Base-by-base conservation (phyloP, 1,140 invertebrate genomes). In the Kradibia gibbosae region DNA sequence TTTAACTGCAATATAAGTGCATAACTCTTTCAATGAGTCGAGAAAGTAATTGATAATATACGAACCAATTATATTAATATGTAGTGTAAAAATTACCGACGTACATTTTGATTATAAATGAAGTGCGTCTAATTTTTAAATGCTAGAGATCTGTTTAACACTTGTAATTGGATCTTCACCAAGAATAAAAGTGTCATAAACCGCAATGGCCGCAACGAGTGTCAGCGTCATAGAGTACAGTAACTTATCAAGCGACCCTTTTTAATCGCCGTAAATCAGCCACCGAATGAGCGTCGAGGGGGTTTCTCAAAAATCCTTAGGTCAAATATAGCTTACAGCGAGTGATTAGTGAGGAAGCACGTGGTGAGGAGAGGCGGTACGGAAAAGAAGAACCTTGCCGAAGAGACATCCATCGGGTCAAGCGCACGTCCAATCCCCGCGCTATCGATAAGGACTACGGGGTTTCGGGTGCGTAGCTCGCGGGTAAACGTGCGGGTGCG, bases 391-490 rank as follows among this genome's bases (percentile, higher is more conserved):
- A 45, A 53, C 3, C 20, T 53, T 5, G 42, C 42, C 42, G 42
- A 57, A 8, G 10, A 5, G 53, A 20, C 8, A 5, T 22, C 22
- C 5, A 20, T 57, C 53, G 7, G 53, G 5, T 5, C 10, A 22
- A 20, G 5, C 65, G 34, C 20, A 36, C 39, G n/a, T 17, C 5
- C 10, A 4, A 5, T 7, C 25, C 42, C 42, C 53, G 53, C 25
- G 50, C 20, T 48, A 80, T 80, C 78, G 78, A 80, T 80, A 81
- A 36, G 42, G 62, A 20, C 31, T 53, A 20, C 5, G 28, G 28
- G 22, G 42, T 3, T 11, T 1, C 28, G 42, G 7, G 48, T 28
- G 45, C 3, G 65, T 17, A 4, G 39, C 48, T 67, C 75, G 60
- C 31, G 60, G 25, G 75, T 60, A 48, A 34, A 48, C 72, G 31